Conservation (phyloP, 2,888 invertebrate genomes). For the Tupiocoris notatus region DNA sequence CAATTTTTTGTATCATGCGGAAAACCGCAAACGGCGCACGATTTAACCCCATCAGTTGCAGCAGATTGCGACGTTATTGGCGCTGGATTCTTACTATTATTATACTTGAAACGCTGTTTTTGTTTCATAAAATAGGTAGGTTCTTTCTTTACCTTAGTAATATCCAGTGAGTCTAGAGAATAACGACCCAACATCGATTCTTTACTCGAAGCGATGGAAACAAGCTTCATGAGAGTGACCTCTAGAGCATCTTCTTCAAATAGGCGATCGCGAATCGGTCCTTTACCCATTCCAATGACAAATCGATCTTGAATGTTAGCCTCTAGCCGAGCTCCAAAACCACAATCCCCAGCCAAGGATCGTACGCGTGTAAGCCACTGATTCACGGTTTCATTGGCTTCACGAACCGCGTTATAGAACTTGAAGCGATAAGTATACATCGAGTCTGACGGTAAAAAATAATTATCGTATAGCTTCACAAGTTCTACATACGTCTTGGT, state of each 20-base stretch:
- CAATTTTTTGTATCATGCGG: slow-evolving; percentile 1
- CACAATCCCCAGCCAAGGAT: slow-evolving; percentile 16
- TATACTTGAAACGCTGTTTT: too few relatives aligned
- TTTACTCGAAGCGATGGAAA: not conserved
- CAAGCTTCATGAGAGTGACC: not conserved
- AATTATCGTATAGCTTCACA: not conserved
- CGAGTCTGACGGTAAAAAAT: not conserved
- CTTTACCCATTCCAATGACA: slow-evolving; percentile 11
- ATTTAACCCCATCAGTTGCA: too few relatives aligned
- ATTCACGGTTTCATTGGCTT: not conserved
- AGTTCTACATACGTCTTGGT: not conserved
- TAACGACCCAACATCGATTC: too few relatives aligned
- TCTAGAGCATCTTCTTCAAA: slow-evolving; percentile 3
- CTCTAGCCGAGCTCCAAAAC: not conserved
- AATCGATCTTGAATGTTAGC: slow-evolving; percentile 2
- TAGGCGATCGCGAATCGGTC: not conserved
- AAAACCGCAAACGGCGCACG: not conserved
- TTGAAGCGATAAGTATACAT: not conserved
- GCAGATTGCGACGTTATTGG: too few relatives aligned
- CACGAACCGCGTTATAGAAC: not conserved
- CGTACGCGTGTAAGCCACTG: too few relatives aligned
- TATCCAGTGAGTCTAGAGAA: too few relatives aligned
- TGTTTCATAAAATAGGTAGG: too few relatives aligned
- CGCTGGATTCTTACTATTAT: too few relatives aligned
- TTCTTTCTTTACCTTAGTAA: too few relatives aligned